A percentile compares a stretch with the other conserved stretches of the same genome.
Evolutionary conservation across 2,797 vertebrate species (phyloP).

Genomic region (Argentina silus): DNA sequence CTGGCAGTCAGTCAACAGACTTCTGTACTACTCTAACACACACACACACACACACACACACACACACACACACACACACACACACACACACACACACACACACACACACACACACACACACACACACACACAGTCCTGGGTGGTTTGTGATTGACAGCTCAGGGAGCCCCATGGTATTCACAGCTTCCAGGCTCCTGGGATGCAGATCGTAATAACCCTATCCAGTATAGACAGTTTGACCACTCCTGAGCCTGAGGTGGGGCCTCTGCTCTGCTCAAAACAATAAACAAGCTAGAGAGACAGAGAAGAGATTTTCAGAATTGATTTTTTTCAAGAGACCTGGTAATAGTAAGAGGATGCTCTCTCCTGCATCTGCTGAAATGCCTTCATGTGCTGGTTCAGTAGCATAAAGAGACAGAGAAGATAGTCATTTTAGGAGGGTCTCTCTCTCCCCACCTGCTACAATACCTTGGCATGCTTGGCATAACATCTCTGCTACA

Average conservation of each 20-base stretch:
- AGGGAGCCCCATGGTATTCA: conserved; percentile 40
- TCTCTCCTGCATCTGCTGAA: too few species aligned
- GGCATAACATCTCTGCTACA: too few species aligned
- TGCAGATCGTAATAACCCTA: conserved; percentile 46
- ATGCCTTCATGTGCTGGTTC: too few species aligned
- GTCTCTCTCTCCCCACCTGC: too few species aligned
- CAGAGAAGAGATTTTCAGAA: too few species aligned
- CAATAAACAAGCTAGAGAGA: too few species aligned
- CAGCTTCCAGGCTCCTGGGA: conserved; percentile 23
- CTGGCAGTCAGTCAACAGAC: neutral
- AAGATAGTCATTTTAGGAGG: too few species aligned
- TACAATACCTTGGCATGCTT: too few species aligned
- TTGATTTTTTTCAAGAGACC: too few species aligned
- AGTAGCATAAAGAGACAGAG: too few species aligned
- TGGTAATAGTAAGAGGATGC: too few species aligned
- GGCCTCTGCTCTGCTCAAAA: neutral
- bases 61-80: neutral
- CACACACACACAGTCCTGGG: neutral
- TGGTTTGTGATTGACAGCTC: conserved; percentile 30
- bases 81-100: neutral
- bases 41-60: too few species aligned
- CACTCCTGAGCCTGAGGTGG: neutral
- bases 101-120: neutral
- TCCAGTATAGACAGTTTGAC: neutral
- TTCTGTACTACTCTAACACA: neutral